A percentile compares a stretch with the other conserved stretches of the same genome.
Conservation (phyloP, 2,113 vertebrate species). For the Eulacestoma nigropectus region DNA sequence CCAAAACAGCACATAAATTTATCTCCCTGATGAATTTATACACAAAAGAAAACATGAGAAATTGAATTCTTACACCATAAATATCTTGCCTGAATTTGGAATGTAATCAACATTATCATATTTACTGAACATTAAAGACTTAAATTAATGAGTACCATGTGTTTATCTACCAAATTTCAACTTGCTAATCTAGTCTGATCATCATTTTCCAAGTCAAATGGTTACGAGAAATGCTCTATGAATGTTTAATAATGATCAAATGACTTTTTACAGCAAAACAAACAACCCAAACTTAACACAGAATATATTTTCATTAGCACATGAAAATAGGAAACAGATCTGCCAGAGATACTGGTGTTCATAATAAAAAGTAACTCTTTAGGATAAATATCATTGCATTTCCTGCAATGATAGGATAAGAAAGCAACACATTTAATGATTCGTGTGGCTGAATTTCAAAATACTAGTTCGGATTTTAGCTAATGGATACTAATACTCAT, state of each 20-base stretch:
- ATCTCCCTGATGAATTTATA: conserved; percentile 7
- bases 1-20: not conserved
- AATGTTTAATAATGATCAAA: conserved; percentile 3
- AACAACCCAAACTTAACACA: not conserved
- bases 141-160: not conserved
- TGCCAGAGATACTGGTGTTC: not conserved
- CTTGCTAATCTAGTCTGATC: not conserved
- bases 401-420: not conserved
- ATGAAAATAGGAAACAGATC: not conserved
- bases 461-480: not conserved
- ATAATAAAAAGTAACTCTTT: not conserved
- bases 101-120: conserved; percentile 12
- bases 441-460: not conserved
- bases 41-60: not conserved
- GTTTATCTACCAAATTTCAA: conserved; percentile 19
- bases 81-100: not conserved
- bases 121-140: not conserved
- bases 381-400: not conserved
- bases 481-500: not conserved
- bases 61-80: not conserved
- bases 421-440: not conserved
- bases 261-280: not conserved
- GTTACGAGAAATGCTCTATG: not conserved
- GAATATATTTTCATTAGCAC: not conserved
- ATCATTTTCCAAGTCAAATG: not conserved